Conservation (phyloP, 2,888 invertebrate species). For the Pinctada fucata region DNA sequence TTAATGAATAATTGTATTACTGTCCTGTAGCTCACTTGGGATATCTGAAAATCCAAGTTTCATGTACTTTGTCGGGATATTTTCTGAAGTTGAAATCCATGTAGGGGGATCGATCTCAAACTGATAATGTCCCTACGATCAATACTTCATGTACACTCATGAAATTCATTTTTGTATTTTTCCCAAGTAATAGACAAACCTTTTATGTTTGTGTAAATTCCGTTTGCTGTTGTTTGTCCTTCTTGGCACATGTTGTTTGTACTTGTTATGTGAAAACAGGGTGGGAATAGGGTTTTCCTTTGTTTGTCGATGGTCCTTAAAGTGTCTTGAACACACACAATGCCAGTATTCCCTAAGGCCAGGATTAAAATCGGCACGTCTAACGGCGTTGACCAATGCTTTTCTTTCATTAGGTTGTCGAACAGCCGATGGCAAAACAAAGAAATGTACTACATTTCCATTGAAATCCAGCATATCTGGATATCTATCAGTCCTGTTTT, state of each 20-base stretch:
- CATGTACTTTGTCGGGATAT: too few species aligned
- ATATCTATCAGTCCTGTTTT: not conserved
- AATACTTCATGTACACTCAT: too few species aligned
- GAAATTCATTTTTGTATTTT: too few species aligned
- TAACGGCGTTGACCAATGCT: not conserved
- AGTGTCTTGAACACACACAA: conserved; percentile 7
- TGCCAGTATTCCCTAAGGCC: conserved; percentile 6
- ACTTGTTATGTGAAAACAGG: not conserved
- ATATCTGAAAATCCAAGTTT: too few species aligned
- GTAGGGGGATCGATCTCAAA: too few species aligned
- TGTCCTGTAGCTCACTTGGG: too few species aligned
- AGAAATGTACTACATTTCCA: not conserved
- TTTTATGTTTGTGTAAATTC: not conserved
- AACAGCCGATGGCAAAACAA: conserved; percentile 9
- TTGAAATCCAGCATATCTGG: conserved; percentile 8
- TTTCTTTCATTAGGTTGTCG: not conserved
- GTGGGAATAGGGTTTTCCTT: not conserved
- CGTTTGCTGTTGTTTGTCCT: not conserved
- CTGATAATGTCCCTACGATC: too few species aligned
- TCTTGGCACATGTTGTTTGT: not conserved
- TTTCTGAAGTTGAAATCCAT: too few species aligned
- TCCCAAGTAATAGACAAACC: not conserved
- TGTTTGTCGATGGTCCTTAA: not conserved
- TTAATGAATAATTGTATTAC: too few species aligned
- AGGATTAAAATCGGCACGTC: conserved; percentile 5